Evolutionary conservation across 1,140 invertebrate genomes (phyloP).

Genomic region (Physella acuta): DNA sequence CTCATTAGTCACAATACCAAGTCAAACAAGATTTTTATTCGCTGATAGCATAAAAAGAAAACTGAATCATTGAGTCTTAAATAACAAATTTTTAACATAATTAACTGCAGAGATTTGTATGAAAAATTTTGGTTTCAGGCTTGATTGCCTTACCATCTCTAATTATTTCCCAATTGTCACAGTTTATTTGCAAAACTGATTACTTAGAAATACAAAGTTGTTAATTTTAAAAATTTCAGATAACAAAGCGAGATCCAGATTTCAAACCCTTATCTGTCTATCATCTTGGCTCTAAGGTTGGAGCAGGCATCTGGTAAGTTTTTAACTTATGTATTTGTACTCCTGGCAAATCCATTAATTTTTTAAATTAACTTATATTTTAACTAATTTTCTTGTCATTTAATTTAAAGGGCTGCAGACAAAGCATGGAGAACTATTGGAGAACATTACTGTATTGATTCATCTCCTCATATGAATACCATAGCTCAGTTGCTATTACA

Average conservation of each 20-base stretch:
- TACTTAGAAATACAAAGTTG: not conserved
- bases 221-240: not conserved
- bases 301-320: constrained; percentile 16
- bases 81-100: not conserved
- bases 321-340: not conserved
- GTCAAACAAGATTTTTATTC: not conserved
- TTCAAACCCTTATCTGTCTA: constrained; percentile 21
- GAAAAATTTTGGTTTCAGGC: not conserved
- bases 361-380: not conserved
- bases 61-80: not conserved
- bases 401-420: constrained; percentile 13
- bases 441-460: constrained; percentile 23
- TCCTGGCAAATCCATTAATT: not conserved
- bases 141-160: not conserved
- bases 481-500: constrained; percentile 19
- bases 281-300: constrained; percentile 19
- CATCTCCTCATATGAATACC: constrained; percentile 14
- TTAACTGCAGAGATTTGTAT: not conserved
- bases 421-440: constrained; percentile 11
- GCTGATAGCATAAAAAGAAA: not conserved
- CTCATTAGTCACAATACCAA: not conserved
- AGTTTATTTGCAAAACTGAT: not conserved
- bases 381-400: not conserved
- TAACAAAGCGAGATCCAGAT: constrained; percentile 13
- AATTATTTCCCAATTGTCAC: not conserved